Percentiles rank a stretch among this genome's conserved stretches.
phyloP scores from a whole-genome alignment of 2,888 invertebrate genomes.

The Melangyna quadrimaculata region DNA sequence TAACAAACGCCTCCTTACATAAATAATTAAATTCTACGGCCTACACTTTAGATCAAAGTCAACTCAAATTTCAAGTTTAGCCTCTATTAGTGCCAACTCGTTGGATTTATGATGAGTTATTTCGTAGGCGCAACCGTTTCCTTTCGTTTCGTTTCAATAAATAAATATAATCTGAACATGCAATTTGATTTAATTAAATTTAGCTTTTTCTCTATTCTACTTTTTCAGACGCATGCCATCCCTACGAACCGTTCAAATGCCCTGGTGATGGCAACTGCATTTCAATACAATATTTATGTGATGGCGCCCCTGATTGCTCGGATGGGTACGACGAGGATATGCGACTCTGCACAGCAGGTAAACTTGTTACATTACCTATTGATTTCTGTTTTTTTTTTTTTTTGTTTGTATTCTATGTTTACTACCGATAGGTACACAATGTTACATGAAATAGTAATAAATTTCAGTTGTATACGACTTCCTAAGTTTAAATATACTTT shows the following conservation, averaged over 20 bases:
- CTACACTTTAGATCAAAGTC: constrained; percentile 6
- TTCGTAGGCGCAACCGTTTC: constrained; percentile 5
- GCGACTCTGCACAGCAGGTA: constrained; percentile 96
- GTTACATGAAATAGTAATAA: constrained; percentile 37
- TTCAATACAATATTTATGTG: constrained; percentile 97
- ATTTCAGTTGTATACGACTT: not conserved
- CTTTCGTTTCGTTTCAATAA: constrained; percentile 16
- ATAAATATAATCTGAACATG: constrained; percentile 11
- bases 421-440: not conserved
- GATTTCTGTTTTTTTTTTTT: constrained; percentile 14
- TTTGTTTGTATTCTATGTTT: not conserved
- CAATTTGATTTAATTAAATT: not conserved
- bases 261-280: constrained; percentile 97
- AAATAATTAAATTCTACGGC: constrained; percentile 1
- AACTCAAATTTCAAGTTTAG: constrained; percentile 22
- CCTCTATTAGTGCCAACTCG: not conserved
- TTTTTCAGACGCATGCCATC: constrained; percentile 90
- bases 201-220: not conserved
- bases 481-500: not conserved
- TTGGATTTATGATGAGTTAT: constrained; percentile 9
- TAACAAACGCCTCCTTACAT: not conserved
- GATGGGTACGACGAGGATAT: constrained; percentile 98
- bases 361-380: constrained; percentile 70
- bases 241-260: constrained; percentile 98
- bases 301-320: constrained; percentile 96